Evolutionary conservation across 1,140 invertebrate genomes (phyloP), one percentile per base, ranked within the genome.

Genomic region (Sitodiplosis mosellana): DNA sequence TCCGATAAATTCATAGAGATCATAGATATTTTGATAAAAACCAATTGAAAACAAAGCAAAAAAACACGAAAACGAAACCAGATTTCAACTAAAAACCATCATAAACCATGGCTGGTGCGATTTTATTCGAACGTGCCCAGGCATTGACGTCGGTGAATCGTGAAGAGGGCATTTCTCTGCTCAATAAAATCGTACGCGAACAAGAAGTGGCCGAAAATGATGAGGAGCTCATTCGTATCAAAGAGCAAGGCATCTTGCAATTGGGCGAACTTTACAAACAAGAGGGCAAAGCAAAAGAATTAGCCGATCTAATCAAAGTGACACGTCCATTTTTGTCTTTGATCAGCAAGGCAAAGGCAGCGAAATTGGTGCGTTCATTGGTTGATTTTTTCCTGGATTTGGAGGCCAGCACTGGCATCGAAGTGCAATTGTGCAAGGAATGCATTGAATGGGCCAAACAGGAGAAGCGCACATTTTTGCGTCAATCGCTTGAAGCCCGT

Each of bases 391-490:
- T 98, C 67, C 69, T 99, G 42, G 93, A 97, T 67, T 78, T 99
- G 64, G 91, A 96, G 67, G 88, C 86, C 51, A 82, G 80, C 33
- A 93, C 88, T 54, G 91, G 90, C 33, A 85, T 88, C 49, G 91
- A 89, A 72, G 81, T 84, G 33, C 83, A 90, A 65, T 68, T 91
- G 36, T 88, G 83, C 62, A 85, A 92, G 70, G 94, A 99, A 69
- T 98, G 93, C 69, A 99, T 99, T 71, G 87, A 95, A 71, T 99
- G 95, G 95, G 93, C 96, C 17, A 94, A 95, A 65, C 83, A 92
- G 64, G 94, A 99, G 62, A 86, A 91, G 51, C 77, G 95, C 53
- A 97, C 90, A 17, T 99, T 98, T 68, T 69, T 99, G 19, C 73
- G 96, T 57, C 96, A 99, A 67, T 90, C 90, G 8, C 67, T 99